Evolutionary conservation across 2,888 invertebrate species (phyloP), one percentile per base, ranked within the genome.

Genomic region (Epistrophe grossulariae): DNA sequence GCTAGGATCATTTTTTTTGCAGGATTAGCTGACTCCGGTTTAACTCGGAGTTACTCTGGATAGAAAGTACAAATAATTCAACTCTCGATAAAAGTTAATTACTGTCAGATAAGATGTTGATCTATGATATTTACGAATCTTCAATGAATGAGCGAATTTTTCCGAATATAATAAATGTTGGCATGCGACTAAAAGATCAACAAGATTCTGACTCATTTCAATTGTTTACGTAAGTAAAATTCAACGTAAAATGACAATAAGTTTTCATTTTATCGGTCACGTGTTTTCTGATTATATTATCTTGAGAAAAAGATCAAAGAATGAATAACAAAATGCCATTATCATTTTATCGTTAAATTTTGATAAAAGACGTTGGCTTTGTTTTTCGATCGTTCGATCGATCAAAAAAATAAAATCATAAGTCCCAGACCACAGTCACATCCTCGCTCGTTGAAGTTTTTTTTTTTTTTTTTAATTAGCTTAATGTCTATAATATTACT

Each of bases 181-280:
- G 24, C 24, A 24, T 24, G 3, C 3, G 24, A 24, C 24, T 24
- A 24, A 48, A 66, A 66, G 15, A 48, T 35, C 66, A 66, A 66
- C 17, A 17, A 66, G 64, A 11, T 45, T 48, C 31, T 66, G 64
- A 66, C 64, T 31, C 17, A 66, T 45, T 66, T 31, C 31, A 4
- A 66, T 66, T 43, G 43, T 64, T 64, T 66, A 45, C 11, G 64
- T 28, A 11, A 28, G 10, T 15, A 11, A 10, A 15, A 43, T 64
- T 28, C 28, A 10, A 6, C 8, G 7, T 28, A 13, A 43, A 64
- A 64, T 28, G 43, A 28, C 11, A 45, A 13, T 8, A 57, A 57
- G 31, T 31, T n/a, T 60, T 17, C 17, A 35, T 19, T 60, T 38
- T 11, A 10, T 38, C 7, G 28, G 15, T 17, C 28, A 45, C 45